Base-by-base conservation (phyloP, 37 sponge, comb jelly and placozoan genomes). In the Beroe forskalii region DNA sequence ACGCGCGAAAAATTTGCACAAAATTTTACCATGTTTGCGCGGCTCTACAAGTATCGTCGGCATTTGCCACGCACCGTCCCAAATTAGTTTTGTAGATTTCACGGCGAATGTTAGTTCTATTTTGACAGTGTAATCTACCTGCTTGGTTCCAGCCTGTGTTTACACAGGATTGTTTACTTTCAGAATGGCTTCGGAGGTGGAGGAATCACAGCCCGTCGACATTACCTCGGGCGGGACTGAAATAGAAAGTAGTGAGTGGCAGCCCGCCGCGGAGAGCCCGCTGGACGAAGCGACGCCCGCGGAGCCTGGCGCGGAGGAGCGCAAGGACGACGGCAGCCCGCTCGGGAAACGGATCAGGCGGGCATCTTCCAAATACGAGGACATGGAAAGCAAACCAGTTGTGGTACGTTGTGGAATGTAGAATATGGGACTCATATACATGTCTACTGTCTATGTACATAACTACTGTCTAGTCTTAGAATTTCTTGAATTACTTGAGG, bases 321-420 rank as follows among this genome's bases (percentile, higher is more conserved):
- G 17, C 4, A 9, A 3, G 24, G 66, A 63, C 4, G 66, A 63
- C 22, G 17, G 28, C 28, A 63, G 66, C 27, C 66, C 66, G 17
- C 66, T 63, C 24, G 76, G 76, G 39, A 72, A 72, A 22, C 4
- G 76, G 40, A 72, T 72, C 37, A 4, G 76, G 40, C 38, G 76
- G 22, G 76, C 76, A 37, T 72, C 76, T 33, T 72, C 76, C 19
- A 72, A 72, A 72, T 72, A 72, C 27, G 76, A 72, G 76, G 76
- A 72, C 27, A 27, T 33, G 6, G 66, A 63, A 23, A 63, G 60
- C 17, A 64, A 14, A 64, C 22, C 67, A 8, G 27, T 64, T 25
- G 27, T 64, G 67, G 28, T 64, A n/a, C 27, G 28, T 64, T n/a
- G n/a, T n/a, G n/a, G n/a, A 17, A 55, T 9, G 60, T 55, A 55